A percentile compares a stretch with the other conserved stretches of the same genome.
Evolutionary conservation across 2,888 invertebrate genomes (phyloP).

Genomic region (Pyrgus malvae): DNA sequence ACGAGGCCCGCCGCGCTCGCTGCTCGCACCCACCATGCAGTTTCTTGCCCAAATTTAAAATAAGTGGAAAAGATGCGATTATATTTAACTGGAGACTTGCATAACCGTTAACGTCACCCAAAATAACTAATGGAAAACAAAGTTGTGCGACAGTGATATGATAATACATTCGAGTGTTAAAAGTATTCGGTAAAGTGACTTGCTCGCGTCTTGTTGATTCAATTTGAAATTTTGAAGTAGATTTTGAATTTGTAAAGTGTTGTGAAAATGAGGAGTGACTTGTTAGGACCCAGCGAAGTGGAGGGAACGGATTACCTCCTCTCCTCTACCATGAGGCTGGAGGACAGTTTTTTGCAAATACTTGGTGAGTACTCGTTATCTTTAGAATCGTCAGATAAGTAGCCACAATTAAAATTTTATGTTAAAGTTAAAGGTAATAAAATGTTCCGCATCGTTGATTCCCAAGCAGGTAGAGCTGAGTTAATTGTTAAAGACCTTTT

Average conservation of each 20-base stretch:
- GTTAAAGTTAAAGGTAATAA: no score
- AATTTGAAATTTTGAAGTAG: conserved; percentile 35
- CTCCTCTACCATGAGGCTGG: conserved; percentile 83
- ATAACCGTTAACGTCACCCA: conserved; percentile 26
- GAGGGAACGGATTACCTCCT: conserved; percentile 84
- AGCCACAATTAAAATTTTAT: no score
- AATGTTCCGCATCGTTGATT: no score
- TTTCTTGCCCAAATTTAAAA: conserved; percentile 2
- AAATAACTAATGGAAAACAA: conserved; percentile 25
- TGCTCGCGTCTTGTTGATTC: conserved; percentile 1
- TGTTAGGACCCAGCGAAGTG: conserved; percentile 78
- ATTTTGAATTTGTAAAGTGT: conserved; percentile 38
- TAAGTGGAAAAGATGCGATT: conserved; percentile 19
- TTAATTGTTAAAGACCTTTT: no score
- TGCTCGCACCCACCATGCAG: conserved; percentile 5
- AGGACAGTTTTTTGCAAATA: conserved; percentile 84
- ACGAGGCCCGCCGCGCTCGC: conserved; percentile 1
- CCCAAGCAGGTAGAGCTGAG: no score
- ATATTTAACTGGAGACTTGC: conserved; percentile 29
- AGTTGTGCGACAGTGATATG: conserved; percentile 13
- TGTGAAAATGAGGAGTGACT: conserved; percentile 75
- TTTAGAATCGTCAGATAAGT: no score
- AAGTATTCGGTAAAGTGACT: conserved; percentile 23
- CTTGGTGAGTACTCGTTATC: conserved; percentile 79
- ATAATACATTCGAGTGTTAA: conserved; percentile 16